Evolutionary conservation across 2,888 invertebrate genomes (phyloP).

Genomic region (Drosophila affinis): DNA sequence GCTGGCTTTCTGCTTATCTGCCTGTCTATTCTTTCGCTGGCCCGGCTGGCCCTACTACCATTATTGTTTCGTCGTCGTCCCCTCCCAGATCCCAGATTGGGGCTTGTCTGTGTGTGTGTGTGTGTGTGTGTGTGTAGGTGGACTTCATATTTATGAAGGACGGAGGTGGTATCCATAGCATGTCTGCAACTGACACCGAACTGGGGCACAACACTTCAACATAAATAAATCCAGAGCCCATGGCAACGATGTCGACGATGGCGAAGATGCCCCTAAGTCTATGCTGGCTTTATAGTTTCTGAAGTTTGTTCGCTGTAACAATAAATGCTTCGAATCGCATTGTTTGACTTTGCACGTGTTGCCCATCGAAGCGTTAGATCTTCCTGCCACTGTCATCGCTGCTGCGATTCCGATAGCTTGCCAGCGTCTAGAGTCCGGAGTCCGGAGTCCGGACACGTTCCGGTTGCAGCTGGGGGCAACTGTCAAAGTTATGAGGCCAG

Average conservation of each 20-base stretch:
- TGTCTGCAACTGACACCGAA: conserved; percentile 65
- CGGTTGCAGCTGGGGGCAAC: conserved; percentile 18
- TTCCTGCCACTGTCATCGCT: conserved; percentile 34
- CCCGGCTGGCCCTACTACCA: not conserved
- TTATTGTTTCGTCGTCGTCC: conserved; percentile 30
- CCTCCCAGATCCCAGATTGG: conserved; percentile 10
- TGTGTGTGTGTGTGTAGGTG: conserved; percentile 3
- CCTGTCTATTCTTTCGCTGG: conserved; percentile 32
- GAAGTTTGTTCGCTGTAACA: conserved; percentile 53
- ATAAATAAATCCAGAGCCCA: conserved; percentile 24
- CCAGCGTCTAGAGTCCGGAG: conserved; percentile 35
- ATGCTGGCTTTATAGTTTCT: conserved; percentile 45
- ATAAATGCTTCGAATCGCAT: conserved; percentile 35
- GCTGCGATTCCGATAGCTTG: conserved; percentile 16
- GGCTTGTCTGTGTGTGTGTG: not conserved
- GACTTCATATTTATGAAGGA: conserved; percentile 22
- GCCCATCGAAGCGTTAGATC: conserved; percentile 28
- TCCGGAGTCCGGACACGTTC: conserved; percentile 45
- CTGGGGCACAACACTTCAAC: conserved; percentile 41
- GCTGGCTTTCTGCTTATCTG: conserved; percentile 30
- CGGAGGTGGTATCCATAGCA: conserved; percentile 18
- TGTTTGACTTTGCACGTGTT: conserved; percentile 46
- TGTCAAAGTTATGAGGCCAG: conserved; percentile 59
- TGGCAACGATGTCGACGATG: not conserved
- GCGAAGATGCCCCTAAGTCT: conserved; percentile 10